phyloP scores from a whole-genome alignment of 2,113 vertebrate species.

The Paradoxurus hermaphroditus region DNA sequence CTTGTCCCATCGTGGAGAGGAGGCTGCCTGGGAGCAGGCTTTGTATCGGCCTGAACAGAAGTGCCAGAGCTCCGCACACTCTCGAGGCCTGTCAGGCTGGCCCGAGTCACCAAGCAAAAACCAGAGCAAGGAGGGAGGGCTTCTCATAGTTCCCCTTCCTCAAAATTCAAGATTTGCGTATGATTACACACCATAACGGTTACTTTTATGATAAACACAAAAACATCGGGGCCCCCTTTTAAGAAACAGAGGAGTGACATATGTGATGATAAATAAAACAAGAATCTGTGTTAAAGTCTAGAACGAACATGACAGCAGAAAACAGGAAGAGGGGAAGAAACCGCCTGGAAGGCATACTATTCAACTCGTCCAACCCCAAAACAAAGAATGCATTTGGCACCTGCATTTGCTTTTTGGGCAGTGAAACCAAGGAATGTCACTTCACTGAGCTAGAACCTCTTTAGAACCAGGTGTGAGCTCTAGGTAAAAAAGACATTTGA shows the following conservation, averaged over 20 bases:
- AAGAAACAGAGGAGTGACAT: not conserved
- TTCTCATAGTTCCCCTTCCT: not conserved
- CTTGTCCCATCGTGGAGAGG: not conserved
- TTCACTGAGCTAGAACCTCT: not conserved
- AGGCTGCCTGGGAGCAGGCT: not conserved
- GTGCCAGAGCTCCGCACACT: not conserved
- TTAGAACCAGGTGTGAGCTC: not conserved
- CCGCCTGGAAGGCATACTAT: not conserved
- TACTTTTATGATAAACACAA: not conserved
- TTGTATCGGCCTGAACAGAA: not conserved
- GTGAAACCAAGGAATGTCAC: not conserved
- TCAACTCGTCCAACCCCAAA: not conserved
- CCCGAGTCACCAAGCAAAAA: not conserved
- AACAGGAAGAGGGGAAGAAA: not conserved
- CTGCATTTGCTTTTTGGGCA: not conserved
- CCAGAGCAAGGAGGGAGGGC: not conserved
- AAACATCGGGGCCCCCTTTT: not conserved
- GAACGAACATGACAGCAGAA: not conserved
- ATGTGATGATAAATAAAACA: not conserved
- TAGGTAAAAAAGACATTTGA: not conserved
- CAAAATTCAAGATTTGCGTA: not conserved
- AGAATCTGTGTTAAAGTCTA: not conserved
- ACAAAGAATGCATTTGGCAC: not conserved
- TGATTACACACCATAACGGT: not conserved
- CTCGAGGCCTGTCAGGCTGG: not conserved